Base-by-base conservation (phyloP, 2,797 vertebrate genomes). In the Tragelaphus oryx region DNA sequence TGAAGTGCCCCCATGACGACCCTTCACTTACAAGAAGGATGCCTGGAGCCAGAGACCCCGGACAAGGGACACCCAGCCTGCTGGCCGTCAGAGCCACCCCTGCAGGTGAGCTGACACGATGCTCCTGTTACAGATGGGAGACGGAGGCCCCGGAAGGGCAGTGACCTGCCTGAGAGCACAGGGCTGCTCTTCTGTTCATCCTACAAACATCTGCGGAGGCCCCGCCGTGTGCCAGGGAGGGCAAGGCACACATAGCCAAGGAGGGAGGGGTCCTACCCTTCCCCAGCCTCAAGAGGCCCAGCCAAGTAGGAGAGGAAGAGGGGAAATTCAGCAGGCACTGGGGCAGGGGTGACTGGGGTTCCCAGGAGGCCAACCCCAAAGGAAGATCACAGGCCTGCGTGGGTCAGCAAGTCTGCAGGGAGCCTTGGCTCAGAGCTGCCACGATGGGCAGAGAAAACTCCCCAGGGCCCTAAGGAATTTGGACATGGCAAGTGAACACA, bases 41-140 rank as follows among this genome's bases (percentile, higher is more conserved):
- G 30, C 48, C 55, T 37, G 41, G 80, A 17, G 55, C 13, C 76
- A 2, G 30, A 3, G 22, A 14, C 13, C 22, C 0, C 0, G 4
- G 37, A 33, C 54, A 9, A 10, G 6, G 22, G 85, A 33, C 48
- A 46, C 41, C 8, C 60, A 22, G 16, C 37, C 75, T 2, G 0
- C 7, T 1, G 1, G n/a, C 0, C 0, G 8, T 26, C 68, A 33
- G 60, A 90, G 75, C 26, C 5, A 48, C 20, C 9, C 30, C 7
- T 11, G 46, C 62, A 12, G 52, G 18, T 3, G 16, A n/a, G 37
- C 84, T 5, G 18, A 8, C 0, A 1, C 3, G 5, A 33, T 14
- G 0, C 24, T 12, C 50, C 82, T 55, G 20, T 6, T 16, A 16
- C 33, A 68, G 80, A 28, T 0, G 55, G 13, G 2, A 52, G 44